phyloP scores from a whole-genome alignment of 2,888 invertebrate genomes.

The Synanthedon vespiformis region DNA sequence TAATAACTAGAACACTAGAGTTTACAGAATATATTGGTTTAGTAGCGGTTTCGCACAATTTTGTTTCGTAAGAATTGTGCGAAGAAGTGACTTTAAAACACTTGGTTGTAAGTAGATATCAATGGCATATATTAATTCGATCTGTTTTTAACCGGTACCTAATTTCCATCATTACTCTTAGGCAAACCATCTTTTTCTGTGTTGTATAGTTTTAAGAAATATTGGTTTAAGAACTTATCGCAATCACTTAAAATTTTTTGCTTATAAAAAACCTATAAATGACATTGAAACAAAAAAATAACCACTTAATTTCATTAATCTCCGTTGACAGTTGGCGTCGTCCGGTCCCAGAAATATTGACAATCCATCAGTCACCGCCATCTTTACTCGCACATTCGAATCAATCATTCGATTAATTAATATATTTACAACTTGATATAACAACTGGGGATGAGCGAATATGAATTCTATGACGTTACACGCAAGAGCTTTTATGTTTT shows the following conservation, averaged over 20 bases:
- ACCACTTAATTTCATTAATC: slow-evolving; percentile 4
- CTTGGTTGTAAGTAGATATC: too few species aligned
- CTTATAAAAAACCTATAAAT: background rate
- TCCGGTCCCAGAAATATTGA: slow-evolving; percentile 34
- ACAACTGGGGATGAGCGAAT: background rate
- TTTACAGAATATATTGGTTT: too few species aligned
- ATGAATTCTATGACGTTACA: background rate
- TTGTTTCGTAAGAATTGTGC: too few species aligned
- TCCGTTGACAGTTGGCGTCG: slow-evolving; percentile 26
- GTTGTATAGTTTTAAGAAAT: too few species aligned
- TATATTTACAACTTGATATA: slow-evolving; percentile 4
- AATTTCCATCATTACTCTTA: too few species aligned
- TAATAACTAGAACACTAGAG: too few species aligned
- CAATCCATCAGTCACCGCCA: slow-evolving; percentile 45
- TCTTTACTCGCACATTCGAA: slow-evolving; percentile 17
- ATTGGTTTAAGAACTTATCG: too few species aligned
- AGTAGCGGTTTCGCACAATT: too few species aligned
- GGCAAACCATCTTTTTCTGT: too few species aligned
- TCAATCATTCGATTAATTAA: slow-evolving; percentile 45
- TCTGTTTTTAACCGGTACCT: too few species aligned
- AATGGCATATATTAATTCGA: too few species aligned
- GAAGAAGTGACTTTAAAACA: too few species aligned
- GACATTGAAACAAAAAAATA: background rate
- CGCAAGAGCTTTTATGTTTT: background rate
- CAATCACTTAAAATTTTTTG: background rate